Conservation (phyloP, 2,797 vertebrate species). For the Lutjanus campechanus region DNA sequence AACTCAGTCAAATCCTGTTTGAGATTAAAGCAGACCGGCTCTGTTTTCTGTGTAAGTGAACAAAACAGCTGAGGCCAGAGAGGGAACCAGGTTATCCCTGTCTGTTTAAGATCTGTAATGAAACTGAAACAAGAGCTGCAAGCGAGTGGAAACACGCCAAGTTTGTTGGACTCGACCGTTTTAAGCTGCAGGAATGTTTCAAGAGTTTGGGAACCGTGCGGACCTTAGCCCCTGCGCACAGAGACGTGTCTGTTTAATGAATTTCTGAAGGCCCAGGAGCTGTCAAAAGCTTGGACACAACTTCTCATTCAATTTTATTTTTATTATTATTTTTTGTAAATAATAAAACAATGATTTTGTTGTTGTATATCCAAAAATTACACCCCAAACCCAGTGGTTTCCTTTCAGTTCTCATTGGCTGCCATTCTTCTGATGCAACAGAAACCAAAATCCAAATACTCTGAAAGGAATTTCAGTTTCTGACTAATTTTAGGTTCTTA, state of each 20-base stretch:
- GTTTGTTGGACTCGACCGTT: neutral
- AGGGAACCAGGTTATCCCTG: neutral
- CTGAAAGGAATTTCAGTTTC: neutral
- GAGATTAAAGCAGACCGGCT: neutral
- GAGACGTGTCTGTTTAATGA: no score
- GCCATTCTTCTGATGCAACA: no score
- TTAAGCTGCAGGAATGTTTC: neutral
- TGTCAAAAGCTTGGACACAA: no score
- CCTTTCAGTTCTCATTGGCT: no score
- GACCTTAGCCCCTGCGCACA: no score
- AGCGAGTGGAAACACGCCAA: neutral
- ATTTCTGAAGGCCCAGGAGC: neutral
- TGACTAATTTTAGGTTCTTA: neutral
- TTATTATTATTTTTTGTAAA: no score
- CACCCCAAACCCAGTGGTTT: neutral
- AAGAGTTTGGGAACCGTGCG: no score
- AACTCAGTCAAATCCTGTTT: conserved; percentile 21
- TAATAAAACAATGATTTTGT: neutral
- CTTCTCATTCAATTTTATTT: no score
- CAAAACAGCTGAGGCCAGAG: neutral
- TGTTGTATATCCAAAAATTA: neutral
- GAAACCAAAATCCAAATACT: no score
- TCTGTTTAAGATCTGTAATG: neutral
- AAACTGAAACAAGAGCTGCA: neutral
- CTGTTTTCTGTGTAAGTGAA: neutral